Percentiles rank a stretch among this genome's conserved stretches.
Evolutionary conservation across 2,797 vertebrate genomes (phyloP).

Genomic region (Bradypodion pumilum): DNA sequence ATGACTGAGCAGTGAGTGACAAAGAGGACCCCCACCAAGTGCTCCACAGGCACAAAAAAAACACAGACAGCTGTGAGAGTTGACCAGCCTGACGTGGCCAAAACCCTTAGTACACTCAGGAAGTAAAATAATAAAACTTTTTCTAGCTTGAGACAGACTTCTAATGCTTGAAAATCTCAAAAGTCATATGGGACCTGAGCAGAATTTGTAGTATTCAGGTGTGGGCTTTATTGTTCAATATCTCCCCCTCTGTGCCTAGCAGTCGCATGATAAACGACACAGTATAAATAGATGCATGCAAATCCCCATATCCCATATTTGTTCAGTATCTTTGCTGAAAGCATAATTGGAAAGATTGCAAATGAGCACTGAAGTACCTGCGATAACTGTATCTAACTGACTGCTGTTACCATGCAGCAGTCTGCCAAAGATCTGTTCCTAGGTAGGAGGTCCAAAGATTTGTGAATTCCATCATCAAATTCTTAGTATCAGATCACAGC

Average conservation of each 20-base stretch:
- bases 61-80: background rate
- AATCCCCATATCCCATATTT: background rate
- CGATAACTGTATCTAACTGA: slow-evolving; percentile 16
- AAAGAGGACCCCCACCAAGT: background rate
- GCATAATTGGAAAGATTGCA: slow-evolving; percentile 9
- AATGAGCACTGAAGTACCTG: background rate
- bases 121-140: background rate
- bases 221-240: background rate
- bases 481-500: background rate
- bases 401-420: slow-evolving; percentile 11
- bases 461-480: background rate
- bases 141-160: background rate
- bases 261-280: background rate
- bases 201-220: background rate
- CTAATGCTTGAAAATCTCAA: background rate
- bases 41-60: background rate
- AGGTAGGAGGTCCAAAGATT: background rate
- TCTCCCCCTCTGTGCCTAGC: background rate
- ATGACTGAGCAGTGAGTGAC: background rate
- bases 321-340: slow-evolving; percentile 1
- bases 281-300: background rate
- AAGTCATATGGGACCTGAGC: background rate
- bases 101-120: no score
- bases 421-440: slow-evolving; percentile 10
- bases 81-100: background rate